Percentiles rank a stretch among this genome's conserved stretches.
These are phyloP conservation scores for Phataginus tricuspis DNA, from an alignment of 2,797 vertebrate genomes.

Conservation along the genomic window DNA sequence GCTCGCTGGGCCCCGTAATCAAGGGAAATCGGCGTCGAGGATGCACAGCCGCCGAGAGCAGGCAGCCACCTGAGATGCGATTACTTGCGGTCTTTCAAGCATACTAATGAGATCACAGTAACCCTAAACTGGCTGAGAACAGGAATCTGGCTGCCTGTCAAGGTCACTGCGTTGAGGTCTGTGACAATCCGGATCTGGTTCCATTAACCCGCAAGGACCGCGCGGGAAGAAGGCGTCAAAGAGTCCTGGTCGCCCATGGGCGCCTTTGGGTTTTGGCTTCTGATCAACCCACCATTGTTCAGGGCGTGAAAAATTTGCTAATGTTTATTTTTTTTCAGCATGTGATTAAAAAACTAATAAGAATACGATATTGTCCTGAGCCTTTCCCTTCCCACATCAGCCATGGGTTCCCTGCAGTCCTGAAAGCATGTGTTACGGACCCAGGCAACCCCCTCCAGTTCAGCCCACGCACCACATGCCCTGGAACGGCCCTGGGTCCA, in stretches of 20 bases:
- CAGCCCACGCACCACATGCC: not conserved
- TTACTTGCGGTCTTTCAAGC: slow-evolving; percentile 94
- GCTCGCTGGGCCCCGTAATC: slow-evolving; percentile 91
- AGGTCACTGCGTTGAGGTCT: slow-evolving; percentile 94
- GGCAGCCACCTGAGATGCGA: slow-evolving; percentile 91
- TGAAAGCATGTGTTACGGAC: slow-evolving; percentile 40
- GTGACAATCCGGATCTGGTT: slow-evolving; percentile 91
- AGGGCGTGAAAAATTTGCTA: slow-evolving; percentile 67
- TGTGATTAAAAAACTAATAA: slow-evolving; percentile 26
- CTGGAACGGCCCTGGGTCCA: not conserved
- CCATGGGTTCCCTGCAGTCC: slow-evolving; percentile 59
- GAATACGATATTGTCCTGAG: not conserved
- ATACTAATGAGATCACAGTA: slow-evolving; percentile 92
- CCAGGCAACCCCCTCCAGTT: not conserved
- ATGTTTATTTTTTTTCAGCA: slow-evolving; percentile 71
- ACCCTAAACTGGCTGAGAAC: slow-evolving; percentile 92
- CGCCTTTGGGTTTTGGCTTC: slow-evolving; percentile 83
- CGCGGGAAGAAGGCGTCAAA: slow-evolving; percentile 88
- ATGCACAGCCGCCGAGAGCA: slow-evolving; percentile 85
- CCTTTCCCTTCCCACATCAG: slow-evolving; percentile 53
- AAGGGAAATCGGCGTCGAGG: slow-evolving; percentile 89
- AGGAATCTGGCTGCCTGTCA: slow-evolving; percentile 96
- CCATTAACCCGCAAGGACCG: slow-evolving; percentile 90
- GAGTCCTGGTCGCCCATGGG: slow-evolving; percentile 85
- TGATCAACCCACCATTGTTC: slow-evolving; percentile 81